A percentile compares a stretch with the other conserved stretches of the same genome.
Evolutionary conservation across 2,888 invertebrate species (phyloP).

Genomic region (Phortica magna): DNA sequence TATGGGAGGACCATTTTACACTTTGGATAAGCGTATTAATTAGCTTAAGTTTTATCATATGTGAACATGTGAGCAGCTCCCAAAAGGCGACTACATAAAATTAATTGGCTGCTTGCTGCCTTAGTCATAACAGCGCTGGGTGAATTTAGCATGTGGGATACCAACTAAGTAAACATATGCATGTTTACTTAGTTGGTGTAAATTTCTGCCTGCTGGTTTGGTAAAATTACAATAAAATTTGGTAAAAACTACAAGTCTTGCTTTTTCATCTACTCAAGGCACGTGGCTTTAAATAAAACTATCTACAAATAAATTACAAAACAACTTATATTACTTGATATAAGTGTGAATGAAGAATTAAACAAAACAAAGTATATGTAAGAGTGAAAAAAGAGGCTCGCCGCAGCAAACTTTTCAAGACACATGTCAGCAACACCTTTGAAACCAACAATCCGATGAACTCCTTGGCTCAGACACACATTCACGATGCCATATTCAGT

Average conservation of each 20-base stretch:
- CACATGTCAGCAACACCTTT: background rate
- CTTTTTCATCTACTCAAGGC: background rate
- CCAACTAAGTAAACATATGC: background rate
- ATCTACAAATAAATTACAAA: too few species aligned
- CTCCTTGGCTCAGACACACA: background rate
- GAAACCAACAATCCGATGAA: background rate
- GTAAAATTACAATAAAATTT: too few species aligned
- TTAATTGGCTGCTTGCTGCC: conserved; percentile 29
- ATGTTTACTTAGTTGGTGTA: too few species aligned
- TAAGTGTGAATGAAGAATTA: too few species aligned
- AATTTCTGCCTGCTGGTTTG: background rate
- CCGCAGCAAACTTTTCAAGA: background rate
- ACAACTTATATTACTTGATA: background rate
- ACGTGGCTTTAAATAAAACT: too few species aligned
- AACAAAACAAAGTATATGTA: too few species aligned
- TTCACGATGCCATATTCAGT: too few species aligned
- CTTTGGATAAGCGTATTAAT: conserved; percentile 33
- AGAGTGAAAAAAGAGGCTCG: too few species aligned
- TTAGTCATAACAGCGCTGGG: background rate
- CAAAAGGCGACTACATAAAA: conserved; percentile 33
- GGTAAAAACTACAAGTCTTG: background rate
- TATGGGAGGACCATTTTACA: conserved; percentile 7
- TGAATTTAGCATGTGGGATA: background rate
- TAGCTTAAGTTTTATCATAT: conserved; percentile 29
- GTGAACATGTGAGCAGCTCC: conserved; percentile 3